Conservation (phyloP, 2,888 invertebrate species). For the Andrena camellia region DNA sequence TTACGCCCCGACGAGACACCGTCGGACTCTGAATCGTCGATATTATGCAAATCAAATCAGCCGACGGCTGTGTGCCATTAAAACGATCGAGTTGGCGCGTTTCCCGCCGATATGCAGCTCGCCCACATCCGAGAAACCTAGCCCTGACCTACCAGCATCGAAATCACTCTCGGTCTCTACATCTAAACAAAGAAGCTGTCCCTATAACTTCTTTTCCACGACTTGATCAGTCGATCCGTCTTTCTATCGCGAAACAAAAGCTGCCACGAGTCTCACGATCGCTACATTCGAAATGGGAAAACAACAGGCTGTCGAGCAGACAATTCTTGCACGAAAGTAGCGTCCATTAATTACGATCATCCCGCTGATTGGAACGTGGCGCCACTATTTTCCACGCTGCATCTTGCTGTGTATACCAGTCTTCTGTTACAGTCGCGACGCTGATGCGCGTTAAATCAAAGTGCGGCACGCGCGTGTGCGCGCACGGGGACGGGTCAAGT, state of each 20-base stretch:
- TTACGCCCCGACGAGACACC: conserved; percentile 38
- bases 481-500: neutral
- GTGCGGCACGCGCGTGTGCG: neutral
- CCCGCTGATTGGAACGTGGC: neutral
- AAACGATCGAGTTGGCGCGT: conserved; percentile 46
- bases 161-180: conserved; percentile 2
- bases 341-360: neutral
- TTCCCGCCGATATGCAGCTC: conserved; percentile 42
- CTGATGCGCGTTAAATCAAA: conserved; percentile 14
- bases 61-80: conserved; percentile 47
- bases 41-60: conserved; percentile 54
- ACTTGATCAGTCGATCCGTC: neutral
- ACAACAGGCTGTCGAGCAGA: neutral
- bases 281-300: neutral
- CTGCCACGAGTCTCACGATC: neutral
- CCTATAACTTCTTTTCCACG: neutral
- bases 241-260: neutral
- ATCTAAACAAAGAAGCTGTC: neutral
- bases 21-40: conserved; percentile 24
- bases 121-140: conserved; percentile 39
- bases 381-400: conserved; percentile 10
- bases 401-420: conserved; percentile 15
- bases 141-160: conserved; percentile 45
- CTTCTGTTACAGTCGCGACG: neutral
- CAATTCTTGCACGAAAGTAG: conserved; percentile 13